Evolutionary conservation across 2,797 vertebrate genomes (phyloP).

Genomic region (Intellagama lesueurii): DNA sequence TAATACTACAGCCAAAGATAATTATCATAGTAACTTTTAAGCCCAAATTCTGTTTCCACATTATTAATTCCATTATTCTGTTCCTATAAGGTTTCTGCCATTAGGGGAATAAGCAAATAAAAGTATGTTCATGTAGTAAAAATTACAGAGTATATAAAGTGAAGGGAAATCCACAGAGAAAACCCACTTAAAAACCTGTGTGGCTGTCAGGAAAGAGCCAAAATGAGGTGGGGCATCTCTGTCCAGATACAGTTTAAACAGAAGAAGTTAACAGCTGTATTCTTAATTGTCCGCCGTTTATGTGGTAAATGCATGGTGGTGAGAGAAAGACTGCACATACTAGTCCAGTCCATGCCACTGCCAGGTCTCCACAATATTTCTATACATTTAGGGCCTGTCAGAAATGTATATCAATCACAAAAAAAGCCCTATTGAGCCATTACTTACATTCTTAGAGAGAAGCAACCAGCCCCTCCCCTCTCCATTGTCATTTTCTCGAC

Average conservation of each 20-base stretch:
- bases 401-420: no score
- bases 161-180: background rate
- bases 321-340: no score
- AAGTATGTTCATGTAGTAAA: background rate
- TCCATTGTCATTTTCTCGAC: no score
- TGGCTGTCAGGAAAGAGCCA: background rate
- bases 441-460: no score
- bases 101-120: background rate
- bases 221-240: background rate
- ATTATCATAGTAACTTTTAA: constrained; percentile 52
- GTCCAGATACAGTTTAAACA: background rate
- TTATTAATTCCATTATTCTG: constrained; percentile 20
- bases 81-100: constrained; percentile 56
- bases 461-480: no score
- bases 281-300: no score
- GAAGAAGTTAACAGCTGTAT: background rate
- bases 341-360: no score
- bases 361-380: background rate
- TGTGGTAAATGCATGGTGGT: background rate
- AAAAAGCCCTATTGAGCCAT: no score
- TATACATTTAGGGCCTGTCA: background rate
- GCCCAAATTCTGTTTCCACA: constrained; percentile 11
- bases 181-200: background rate
- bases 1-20: constrained; percentile 44
- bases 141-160: background rate